Evolutionary conservation across 2,888 invertebrate genomes (phyloP), one percentile per base, ranked within the genome.

Genomic region (Allolobophora icterica): DNA sequence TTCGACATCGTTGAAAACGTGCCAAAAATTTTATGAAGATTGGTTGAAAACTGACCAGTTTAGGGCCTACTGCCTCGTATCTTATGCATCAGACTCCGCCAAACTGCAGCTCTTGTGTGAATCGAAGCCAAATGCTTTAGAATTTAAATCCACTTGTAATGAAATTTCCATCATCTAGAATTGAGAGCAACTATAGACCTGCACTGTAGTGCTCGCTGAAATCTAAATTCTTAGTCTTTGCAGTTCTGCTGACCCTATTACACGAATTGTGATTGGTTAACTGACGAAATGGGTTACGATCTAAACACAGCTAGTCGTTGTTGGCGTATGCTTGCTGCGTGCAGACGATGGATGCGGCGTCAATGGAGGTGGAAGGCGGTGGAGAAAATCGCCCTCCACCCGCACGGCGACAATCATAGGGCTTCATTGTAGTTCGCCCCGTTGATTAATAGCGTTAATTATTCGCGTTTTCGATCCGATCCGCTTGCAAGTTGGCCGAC

Each of bases 361-460:
- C 71, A 71, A 71, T 71, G n/a, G 71, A 71, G 71, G 71, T 71
- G 71, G 71, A 71, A 71, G 52, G 52, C 52, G 71, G n/a, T 13
- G 71, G n/a, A 71, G 11, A 24, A 24, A 52, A 21, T 24, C 52
- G 13, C 71, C 71, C 71, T n/a, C 71, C 71, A 13, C n/a, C n/a
- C 71, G 71, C n/a, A 5, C 71, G 71, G 71, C 71, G 71, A 71
- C 71, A n/a, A 71, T 71, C 71, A 71, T 71, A 71, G 71, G 71
- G 71, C n/a, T 71, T 71, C 71, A 71, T 71, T n/a, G 71, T 71
- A 71, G 71, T 71, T 71, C 71, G 30, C n/a, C 71, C 52, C 71
- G 71, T 71, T 71, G 71, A 71, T 71, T 71, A 71, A 71, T 71
- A 71, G n/a, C 71, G 71, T 71, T 71, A 71, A 71, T 71, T 71